A percentile compares a stretch with the other conserved stretches of the same genome.
Evolutionary conservation across 1,140 invertebrate genomes (phyloP).

Genomic region (Ceratitis capitata): DNA sequence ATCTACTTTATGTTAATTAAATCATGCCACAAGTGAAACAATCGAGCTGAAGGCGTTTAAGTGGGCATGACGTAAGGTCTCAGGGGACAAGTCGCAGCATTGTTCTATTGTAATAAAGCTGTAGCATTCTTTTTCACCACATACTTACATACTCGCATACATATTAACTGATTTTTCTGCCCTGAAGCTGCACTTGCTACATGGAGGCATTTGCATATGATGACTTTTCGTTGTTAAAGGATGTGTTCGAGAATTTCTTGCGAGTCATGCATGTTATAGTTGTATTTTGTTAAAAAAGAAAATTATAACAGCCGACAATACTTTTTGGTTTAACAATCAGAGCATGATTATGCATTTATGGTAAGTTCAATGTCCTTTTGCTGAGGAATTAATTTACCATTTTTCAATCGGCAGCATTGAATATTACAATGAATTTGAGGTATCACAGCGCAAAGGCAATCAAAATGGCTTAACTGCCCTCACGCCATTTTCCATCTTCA

Average conservation of each 20-base stretch:
- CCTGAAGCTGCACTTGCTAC: background rate
- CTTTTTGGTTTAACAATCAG: background rate
- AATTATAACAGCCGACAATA: background rate
- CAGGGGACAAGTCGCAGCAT: background rate
- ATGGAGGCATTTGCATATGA: background rate
- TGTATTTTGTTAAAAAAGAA: background rate
- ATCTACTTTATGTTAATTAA: slow-evolving; percentile 23
- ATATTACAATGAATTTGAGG: no score
- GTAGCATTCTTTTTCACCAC: background rate
- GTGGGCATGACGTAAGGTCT: background rate
- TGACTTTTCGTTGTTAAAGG: background rate
- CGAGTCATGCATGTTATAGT: background rate
- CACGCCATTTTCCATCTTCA: no score
- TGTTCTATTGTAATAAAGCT: slow-evolving; percentile 18
- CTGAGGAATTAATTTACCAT: no score
- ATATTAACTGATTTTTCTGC: no score
- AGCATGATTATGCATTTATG: background rate
- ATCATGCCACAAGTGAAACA: background rate
- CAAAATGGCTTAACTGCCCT: no score
- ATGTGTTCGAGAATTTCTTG: background rate
- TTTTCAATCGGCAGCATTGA: background rate
- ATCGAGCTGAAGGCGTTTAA: background rate
- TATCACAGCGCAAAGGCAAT: no score
- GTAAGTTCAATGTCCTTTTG: background rate
- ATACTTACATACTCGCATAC: no score